Percentiles rank a stretch among this genome's conserved stretches.
Conservation (phyloP, 2,888 invertebrate species). For the Protodeltote pygarga region DNA sequence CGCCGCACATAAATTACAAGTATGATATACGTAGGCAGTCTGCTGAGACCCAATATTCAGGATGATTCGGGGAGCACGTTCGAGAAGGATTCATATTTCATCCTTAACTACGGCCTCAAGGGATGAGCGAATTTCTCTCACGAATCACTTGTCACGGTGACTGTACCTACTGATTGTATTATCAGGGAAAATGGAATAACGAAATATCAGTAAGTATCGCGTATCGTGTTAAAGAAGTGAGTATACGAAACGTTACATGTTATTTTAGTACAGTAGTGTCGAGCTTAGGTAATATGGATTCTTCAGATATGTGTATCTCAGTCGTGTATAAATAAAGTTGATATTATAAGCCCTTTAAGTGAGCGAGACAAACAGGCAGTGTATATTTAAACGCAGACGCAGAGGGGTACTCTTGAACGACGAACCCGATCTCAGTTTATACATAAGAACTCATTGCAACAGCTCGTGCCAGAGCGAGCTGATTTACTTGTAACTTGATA, state of each 20-base stretch:
- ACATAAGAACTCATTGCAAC: no score
- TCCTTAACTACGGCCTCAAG: slow-evolving; percentile 51
- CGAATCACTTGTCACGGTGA: slow-evolving; percentile 24
- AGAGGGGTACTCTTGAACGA: no score
- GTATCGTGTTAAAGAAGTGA: slow-evolving; percentile 9
- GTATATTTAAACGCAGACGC: no score
- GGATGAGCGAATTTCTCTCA: slow-evolving; percentile 42
- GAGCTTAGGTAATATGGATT: no score
- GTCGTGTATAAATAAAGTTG: no score
- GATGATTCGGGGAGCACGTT: slow-evolving; percentile 62
- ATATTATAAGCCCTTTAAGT: no score
- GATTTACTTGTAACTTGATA: no score
- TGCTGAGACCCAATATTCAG: slow-evolving; percentile 68
- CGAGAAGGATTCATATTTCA: slow-evolving; percentile 67
- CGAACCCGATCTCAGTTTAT: no score
- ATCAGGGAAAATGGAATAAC: slow-evolving; percentile 31
- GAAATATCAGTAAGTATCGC: slow-evolving; percentile 23
- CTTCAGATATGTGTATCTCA: no score
- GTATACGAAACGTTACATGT: slow-evolving; percentile 15
- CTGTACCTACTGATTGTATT: slow-evolving; percentile 26
- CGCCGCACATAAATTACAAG: slow-evolving; percentile 62
- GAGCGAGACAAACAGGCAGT: no score
- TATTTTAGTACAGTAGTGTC: slow-evolving; percentile 13
- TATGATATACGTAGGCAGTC: slow-evolving; percentile 61
- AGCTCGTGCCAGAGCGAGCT: no score